A percentile compares a stretch with the other conserved stretches of the same genome.
phyloP scores from a whole-genome alignment of 2,797 vertebrate genomes.

The Taenioides sp. region DNA sequence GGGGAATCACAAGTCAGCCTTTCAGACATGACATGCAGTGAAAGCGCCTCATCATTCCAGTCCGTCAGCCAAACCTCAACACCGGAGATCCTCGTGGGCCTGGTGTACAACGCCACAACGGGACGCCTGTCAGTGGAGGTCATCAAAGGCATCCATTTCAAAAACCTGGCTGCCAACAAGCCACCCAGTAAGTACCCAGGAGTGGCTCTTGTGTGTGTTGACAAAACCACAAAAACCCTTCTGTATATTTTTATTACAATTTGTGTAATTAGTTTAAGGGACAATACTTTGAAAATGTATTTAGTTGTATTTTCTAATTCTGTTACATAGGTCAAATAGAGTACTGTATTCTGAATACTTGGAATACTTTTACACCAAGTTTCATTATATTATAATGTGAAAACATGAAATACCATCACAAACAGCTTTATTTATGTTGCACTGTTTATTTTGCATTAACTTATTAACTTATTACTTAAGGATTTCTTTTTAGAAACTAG shows the following conservation, averaged over 20 bases:
- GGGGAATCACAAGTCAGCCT: constrained; percentile 92
- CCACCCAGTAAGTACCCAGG: constrained; percentile 94
- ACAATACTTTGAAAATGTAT: no score
- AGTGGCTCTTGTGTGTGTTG: constrained; percentile 38
- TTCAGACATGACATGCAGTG: constrained; percentile 92
- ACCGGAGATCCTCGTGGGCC: constrained; percentile 94
- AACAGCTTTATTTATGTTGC: no score
- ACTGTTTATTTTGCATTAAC: no score
- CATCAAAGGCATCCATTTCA: constrained; percentile 99
- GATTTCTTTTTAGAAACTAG: no score
- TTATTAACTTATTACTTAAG: no score
- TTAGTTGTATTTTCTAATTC: no score
- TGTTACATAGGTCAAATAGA: no score
- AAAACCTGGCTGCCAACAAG: constrained; percentile 95
- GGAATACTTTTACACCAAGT: no score
- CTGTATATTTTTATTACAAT: constrained; percentile 7
- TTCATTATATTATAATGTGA: no score
- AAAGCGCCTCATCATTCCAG: constrained; percentile 93
- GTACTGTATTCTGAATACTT: no score
- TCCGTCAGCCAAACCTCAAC: constrained; percentile 89
- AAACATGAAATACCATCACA: no score
- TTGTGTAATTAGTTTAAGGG: not conserved
- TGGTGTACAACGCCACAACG: constrained; percentile 96
- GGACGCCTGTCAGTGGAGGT: constrained; percentile 96
- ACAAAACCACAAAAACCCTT: constrained; percentile 46